Evolutionary conservation across 2,888 invertebrate genomes (phyloP).

Genomic region (Cryptophagus acutangulus): DNA sequence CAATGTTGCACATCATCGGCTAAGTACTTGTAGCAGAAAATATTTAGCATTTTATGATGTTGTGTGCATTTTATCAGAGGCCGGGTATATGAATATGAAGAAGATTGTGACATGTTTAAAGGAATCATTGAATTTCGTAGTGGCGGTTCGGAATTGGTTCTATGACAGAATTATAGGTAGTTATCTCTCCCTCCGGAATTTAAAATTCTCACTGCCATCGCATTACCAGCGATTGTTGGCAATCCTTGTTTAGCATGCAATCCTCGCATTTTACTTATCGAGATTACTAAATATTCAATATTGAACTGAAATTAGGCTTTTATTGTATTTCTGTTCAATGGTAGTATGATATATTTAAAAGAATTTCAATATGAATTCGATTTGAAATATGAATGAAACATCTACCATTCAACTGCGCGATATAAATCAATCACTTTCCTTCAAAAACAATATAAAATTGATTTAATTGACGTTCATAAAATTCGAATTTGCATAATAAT

Average conservation of each 20-base stretch:
- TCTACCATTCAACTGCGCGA: too few species aligned
- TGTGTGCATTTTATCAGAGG: slow-evolving; percentile 32
- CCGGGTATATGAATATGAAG: slow-evolving; percentile 30
- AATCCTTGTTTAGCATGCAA: slow-evolving; percentile 31
- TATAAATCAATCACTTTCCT: too few species aligned
- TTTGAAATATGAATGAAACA: too few species aligned
- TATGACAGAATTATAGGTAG: slow-evolving; percentile 36
- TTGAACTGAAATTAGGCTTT: slow-evolving; percentile 35
- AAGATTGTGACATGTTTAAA: slow-evolving; percentile 22
- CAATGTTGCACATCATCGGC: slow-evolving; percentile 9
- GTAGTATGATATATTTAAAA: slow-evolving; percentile 18
- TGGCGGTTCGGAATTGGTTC: slow-evolving; percentile 28
- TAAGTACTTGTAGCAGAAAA: slow-evolving; percentile 26
- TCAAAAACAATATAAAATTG: too few species aligned
- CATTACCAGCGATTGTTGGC: slow-evolving; percentile 29
- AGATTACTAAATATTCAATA: slow-evolving; percentile 38
- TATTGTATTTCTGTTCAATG: slow-evolving; percentile 34
- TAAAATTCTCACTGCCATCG: slow-evolving; percentile 18
- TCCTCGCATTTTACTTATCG: slow-evolving; percentile 33
- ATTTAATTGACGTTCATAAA: too few species aligned
- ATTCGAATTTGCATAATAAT: too few species aligned
- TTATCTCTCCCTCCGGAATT: slow-evolving; percentile 35
- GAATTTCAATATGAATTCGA: slow-evolving; percentile 23
- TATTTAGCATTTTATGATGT: slow-evolving; percentile 28
- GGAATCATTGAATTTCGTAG: slow-evolving; percentile 14